Conservation (phyloP, 64 coral and sea anemone genomes). For the Dendronephthya gigantea region DNA sequence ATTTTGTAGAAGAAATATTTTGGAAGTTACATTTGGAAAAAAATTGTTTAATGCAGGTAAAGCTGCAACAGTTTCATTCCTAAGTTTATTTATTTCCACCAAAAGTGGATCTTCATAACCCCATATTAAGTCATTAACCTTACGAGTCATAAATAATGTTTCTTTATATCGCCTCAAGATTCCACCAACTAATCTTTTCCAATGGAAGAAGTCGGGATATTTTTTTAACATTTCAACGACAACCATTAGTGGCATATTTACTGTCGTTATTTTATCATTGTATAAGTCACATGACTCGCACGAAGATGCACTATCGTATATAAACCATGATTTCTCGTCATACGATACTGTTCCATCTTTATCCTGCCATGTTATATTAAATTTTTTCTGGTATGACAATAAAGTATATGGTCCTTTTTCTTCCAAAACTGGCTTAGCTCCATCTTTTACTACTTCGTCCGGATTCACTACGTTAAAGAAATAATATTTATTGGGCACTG, state of each 20-base stretch:
- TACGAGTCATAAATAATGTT: neutral
- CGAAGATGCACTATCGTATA: slow-evolving; percentile 35
- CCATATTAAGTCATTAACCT: neutral
- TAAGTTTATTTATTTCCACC: neutral
- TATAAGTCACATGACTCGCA: slow-evolving; percentile 31
- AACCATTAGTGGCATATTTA: slow-evolving; percentile 50
- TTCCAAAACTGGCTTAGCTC: slow-evolving; percentile 25
- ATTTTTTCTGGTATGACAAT: slow-evolving; percentile 36
- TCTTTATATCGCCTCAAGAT: neutral
- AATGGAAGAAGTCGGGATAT: slow-evolving; percentile 16
- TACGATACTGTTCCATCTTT: slow-evolving; percentile 43
- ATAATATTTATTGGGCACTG: slow-evolving; percentile 43
- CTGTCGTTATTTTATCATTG: slow-evolving; percentile 25
- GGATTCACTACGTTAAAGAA: slow-evolving; percentile 55
- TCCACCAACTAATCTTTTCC: neutral
- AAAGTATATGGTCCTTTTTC: slow-evolving; percentile 64
- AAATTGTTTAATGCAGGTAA: neutral
- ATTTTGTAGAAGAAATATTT: neutral
- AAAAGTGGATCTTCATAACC: neutral
- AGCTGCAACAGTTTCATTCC: too few relatives aligned
- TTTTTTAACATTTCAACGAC: slow-evolving; percentile 43
- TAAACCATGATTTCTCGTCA: slow-evolving; percentile 44
- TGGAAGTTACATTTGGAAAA: neutral
- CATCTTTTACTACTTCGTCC: slow-evolving; percentile 39
- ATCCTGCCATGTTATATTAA: slow-evolving; percentile 48